A percentile compares a stretch with the other conserved stretches of the same genome.
These are phyloP conservation scores for Mycalesis mineus DNA, from an alignment of 2,888 invertebrate genomes.

Conservation along the genomic window DNA sequence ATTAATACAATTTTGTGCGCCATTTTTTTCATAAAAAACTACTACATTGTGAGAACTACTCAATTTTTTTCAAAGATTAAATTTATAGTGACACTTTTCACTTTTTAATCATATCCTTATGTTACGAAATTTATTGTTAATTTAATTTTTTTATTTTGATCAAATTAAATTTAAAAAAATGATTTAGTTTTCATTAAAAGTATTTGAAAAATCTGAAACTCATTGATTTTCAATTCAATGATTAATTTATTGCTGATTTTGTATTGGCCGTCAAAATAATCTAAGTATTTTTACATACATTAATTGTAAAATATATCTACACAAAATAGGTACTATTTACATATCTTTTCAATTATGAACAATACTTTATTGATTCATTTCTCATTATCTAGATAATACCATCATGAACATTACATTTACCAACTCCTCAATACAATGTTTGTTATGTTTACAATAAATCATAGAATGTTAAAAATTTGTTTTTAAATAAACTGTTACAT, in stretches of 20 bases:
- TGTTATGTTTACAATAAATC: neutral
- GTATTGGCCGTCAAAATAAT: neutral
- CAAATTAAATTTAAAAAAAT: too few relatives aligned
- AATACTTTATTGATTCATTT: neutral
- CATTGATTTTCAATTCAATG: neutral
- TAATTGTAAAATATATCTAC: slow-evolving; percentile 6
- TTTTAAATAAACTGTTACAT: neutral
- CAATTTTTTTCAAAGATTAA: neutral
- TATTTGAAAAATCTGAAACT: neutral
- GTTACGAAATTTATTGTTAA: neutral
- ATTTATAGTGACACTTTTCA: neutral
- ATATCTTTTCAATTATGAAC: slow-evolving; percentile 3
- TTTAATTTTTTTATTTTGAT: too few relatives aligned
- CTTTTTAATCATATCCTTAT: neutral
- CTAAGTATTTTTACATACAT: neutral
- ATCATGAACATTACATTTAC: neutral
- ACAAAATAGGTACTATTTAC: slow-evolving; percentile 16
- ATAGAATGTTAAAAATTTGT: neutral
- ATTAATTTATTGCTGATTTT: neutral
- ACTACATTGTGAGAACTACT: neutral
- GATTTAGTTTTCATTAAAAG: neutral
- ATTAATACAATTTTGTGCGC: slow-evolving; percentile 27
- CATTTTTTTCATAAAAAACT: neutral
- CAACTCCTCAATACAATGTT: neutral
- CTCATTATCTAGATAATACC: neutral